Base-by-base conservation (phyloP, 2,797 vertebrate genomes). In the Bovichtus diacanthus region DNA sequence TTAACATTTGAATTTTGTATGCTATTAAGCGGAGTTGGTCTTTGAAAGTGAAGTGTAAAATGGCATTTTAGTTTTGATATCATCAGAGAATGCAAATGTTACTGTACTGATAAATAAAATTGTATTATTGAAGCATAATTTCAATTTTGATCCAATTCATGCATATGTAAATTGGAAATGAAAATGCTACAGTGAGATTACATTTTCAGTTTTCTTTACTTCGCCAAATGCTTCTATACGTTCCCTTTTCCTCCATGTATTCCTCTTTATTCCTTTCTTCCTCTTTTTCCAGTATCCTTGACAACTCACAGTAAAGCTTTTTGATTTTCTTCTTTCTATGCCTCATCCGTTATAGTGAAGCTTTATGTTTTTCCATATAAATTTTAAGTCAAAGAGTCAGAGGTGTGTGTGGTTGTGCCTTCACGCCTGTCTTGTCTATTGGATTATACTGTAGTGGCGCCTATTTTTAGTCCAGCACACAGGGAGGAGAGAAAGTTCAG, bases 391-490 rank as follows among this genome's bases (percentile, higher is more conserved):
- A 21, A 8, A 44, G 25, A 71, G 66, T 74, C 38, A 69, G 47
- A 53, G 47, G 58, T 41, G 58, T 59, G 59, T 70, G 67, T 60
- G 58, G 2, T 13, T 69, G 43, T 0, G 5, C 61, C 53, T 74
- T 64, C 38, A 63, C 6, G 60, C 68, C 65, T 72, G 73, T 77
- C 63, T 70, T 78, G 25, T 78, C 50, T 78, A 82, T 82, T 84
- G 69, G 82, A 86, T 88, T 81, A 84, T 71, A 66, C 44, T 73
- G 44, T 75, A 50, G 67, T 21, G 43, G 47, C 54, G 54, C 47
- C 74, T 74, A 82, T 88, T 85, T 83, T 82, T 78, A 78, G 65
- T 69, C 54, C 18, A 9, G 62, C 59, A 39, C 47, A 53, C 27
- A 27, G 23, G n/a, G 51, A 78, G 68, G 54, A 84, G 63, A 70